These are phyloP conservation scores for Muschampia plurimacula DNA, from an alignment of 2,888 invertebrate species.

Conservation along the genomic window DNA sequence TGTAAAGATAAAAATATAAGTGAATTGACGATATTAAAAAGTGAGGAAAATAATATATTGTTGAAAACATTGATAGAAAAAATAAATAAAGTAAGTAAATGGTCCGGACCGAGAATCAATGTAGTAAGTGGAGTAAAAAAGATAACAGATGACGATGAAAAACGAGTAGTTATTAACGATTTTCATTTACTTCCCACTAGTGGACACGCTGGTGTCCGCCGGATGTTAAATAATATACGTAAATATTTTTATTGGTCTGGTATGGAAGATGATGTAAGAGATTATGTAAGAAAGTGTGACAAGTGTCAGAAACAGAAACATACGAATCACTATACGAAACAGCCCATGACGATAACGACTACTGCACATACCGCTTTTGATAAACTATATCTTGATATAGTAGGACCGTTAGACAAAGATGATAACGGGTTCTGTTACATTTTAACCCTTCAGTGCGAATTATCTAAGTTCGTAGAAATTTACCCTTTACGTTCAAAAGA, in stretches of 20 bases:
- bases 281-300: neutral
- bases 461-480: neutral
- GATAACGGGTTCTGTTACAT: neutral
- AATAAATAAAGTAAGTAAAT: too few relatives aligned
- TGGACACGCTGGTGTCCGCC: too few relatives aligned
- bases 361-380: neutral
- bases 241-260: neutral
- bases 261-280: neutral
- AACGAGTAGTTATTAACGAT: too few relatives aligned
- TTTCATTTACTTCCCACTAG: too few relatives aligned
- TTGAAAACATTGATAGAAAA: too few relatives aligned
- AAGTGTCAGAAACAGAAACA: neutral
- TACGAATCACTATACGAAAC: neutral
- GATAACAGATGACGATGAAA: too few relatives aligned
- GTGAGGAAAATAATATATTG: conserved; percentile 3
- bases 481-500: conserved; percentile 1
- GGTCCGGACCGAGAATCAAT: too few relatives aligned
- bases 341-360: neutral
- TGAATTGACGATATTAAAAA: neutral
- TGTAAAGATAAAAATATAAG: neutral
- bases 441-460: neutral
- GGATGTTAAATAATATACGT: neutral
- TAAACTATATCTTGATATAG: neutral
- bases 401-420: neutral
- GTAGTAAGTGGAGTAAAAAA: too few relatives aligned